Conservation (phyloP, 2,888 invertebrate species). For the Seira musarum region DNA sequence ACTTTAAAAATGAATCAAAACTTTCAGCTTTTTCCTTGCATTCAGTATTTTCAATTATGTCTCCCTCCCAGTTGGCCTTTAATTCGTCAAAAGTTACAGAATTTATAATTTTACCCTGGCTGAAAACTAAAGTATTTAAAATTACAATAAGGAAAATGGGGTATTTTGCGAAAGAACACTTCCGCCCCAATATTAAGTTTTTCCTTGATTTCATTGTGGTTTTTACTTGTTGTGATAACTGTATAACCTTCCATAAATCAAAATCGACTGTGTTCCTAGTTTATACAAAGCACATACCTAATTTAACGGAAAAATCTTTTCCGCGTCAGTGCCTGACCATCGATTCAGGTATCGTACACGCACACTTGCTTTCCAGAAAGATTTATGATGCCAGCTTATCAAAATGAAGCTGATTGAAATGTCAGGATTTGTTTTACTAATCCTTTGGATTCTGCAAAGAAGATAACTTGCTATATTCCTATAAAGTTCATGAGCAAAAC, state of each 20-base stretch:
- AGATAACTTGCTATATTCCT: too few relatives aligned
- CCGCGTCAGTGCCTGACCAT: not conserved
- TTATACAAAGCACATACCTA: not conserved
- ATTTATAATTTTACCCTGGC: not conserved
- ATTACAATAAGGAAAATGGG: not conserved
- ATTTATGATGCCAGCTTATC: not conserved
- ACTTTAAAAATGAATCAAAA: not conserved
- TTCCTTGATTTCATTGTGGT: not conserved
- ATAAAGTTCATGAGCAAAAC: too few relatives aligned
- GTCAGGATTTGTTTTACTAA: not conserved
- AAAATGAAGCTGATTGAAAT: not conserved
- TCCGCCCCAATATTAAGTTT: not conserved
- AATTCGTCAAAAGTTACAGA: not conserved
- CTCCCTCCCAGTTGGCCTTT: not conserved
- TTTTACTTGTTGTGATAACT: not conserved
- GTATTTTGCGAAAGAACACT: not conserved
- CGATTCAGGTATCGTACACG: not conserved
- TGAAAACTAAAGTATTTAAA: not conserved
- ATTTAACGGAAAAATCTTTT: not conserved
- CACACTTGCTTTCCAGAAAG: not conserved
- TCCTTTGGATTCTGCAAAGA: not conserved
- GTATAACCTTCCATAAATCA: not conserved
- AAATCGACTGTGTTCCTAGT: not conserved
- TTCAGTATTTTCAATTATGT: not conserved
- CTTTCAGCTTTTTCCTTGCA: not conserved